Conservation (phyloP, 2,888 invertebrate species). For the Nasonovia ribisnigri region DNA sequence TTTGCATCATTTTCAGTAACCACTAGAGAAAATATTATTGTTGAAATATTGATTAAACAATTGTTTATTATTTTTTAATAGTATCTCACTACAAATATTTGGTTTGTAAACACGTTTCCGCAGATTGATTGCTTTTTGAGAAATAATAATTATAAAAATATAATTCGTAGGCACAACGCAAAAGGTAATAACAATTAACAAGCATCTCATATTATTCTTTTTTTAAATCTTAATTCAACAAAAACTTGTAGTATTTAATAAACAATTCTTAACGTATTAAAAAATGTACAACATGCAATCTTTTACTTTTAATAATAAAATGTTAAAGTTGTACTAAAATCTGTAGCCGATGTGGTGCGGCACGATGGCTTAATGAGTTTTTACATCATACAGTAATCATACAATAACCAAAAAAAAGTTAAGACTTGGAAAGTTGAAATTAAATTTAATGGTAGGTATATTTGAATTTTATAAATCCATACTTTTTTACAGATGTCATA, state of each 20-base stretch:
- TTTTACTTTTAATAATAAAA: neutral
- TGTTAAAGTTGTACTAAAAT: neutral
- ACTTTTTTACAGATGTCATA: neutral
- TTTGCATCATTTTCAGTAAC: neutral
- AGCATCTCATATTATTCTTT: neutral
- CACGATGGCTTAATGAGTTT: neutral
- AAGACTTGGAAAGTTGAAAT: neutral
- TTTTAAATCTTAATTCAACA: neutral
- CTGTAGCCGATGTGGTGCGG: no score
- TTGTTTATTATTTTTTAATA: neutral
- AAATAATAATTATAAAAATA: neutral
- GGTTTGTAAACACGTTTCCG: neutral
- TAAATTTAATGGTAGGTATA: no score
- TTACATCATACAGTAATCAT: neutral
- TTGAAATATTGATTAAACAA: no score
- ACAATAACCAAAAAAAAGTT: neutral
- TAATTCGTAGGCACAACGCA: neutral
- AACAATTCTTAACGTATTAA: neutral
- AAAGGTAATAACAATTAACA: neutral
- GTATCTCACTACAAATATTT: neutral
- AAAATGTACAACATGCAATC: neutral
- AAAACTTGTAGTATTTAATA: neutral
- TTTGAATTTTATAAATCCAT: neutral
- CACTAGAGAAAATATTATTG: neutral
- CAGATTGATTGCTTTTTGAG: neutral